These are phyloP conservation scores for Himantopus leucocephalus DNA, from an alignment of 2,113 vertebrate genomes.

Conservation along the genomic window DNA sequence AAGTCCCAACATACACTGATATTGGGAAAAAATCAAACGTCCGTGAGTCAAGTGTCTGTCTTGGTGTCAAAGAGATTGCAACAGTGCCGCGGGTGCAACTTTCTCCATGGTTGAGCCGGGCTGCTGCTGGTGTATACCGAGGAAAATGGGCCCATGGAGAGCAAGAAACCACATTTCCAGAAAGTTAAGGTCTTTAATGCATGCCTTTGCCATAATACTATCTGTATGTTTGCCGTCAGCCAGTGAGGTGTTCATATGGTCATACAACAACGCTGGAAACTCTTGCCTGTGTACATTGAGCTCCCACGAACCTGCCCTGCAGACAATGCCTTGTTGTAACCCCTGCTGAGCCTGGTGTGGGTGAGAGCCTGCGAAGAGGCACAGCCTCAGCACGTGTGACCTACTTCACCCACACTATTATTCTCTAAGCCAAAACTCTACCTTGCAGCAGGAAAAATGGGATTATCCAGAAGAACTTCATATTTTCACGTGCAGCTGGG, in stretches of 20 bases:
- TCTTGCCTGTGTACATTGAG: background rate
- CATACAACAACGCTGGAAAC: background rate
- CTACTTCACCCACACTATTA: background rate
- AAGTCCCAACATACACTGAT: background rate
- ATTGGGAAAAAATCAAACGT: background rate
- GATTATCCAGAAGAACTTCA: conserved; percentile 50
- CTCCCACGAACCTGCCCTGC: background rate
- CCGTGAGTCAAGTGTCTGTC: background rate
- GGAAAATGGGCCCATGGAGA: no score
- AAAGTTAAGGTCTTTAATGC: background rate
- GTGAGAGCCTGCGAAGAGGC: background rate
- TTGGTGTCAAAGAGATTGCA: background rate
- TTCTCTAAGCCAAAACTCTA: background rate
- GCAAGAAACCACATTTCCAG: no score
- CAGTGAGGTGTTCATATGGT: background rate
- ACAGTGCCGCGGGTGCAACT: no score
- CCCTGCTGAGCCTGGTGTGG: background rate
- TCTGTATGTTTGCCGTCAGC: background rate
- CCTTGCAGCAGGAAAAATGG: conserved; percentile 53
- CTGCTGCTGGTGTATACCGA: no score
- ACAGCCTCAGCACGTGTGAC: background rate
- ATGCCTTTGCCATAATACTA: background rate
- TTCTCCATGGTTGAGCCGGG: no score
- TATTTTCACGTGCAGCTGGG: background rate
- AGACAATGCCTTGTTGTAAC: background rate